Conservation (phyloP, 2,113 vertebrate genomes). For the Eurypyga helias region DNA sequence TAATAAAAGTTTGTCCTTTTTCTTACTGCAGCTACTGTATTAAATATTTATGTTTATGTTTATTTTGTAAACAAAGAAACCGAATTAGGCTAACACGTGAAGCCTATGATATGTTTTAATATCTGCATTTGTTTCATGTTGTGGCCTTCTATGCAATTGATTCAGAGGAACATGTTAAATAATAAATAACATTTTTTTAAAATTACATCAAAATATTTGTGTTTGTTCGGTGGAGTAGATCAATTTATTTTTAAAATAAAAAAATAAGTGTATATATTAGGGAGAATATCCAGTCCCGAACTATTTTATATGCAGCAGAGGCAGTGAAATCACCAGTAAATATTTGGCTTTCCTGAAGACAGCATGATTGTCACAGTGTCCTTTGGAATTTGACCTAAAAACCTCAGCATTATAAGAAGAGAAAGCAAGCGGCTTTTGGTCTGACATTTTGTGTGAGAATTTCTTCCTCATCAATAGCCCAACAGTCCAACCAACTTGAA, state of each 20-base stretch:
- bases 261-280: background rate
- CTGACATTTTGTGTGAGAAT: background rate
- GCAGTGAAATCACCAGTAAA: too few relatives aligned
- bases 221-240: constrained; percentile 16
- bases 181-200: constrained; percentile 68
- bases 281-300: too few relatives aligned
- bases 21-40: constrained; percentile 53
- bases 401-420: too few relatives aligned
- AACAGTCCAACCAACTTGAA: background rate
- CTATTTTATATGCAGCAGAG: too few relatives aligned
- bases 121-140: constrained; percentile 67
- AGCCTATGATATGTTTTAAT: constrained; percentile 67
- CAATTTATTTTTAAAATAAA: constrained; percentile 6
- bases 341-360: too few relatives aligned
- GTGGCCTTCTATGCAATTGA: constrained; percentile 58
- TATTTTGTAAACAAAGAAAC: constrained; percentile 77
- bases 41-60: constrained; percentile 78
- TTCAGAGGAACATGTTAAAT: constrained; percentile 70
- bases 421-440: too few relatives aligned
- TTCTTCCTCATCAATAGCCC: background rate
- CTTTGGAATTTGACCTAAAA: too few relatives aligned
- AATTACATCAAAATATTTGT: constrained; percentile 62
- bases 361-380: too few relatives aligned
- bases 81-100: constrained; percentile 69
- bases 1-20: constrained; percentile 70